Conservation (phyloP, 1,140 invertebrate genomes). For the Eriosoma lanigerum region DNA sequence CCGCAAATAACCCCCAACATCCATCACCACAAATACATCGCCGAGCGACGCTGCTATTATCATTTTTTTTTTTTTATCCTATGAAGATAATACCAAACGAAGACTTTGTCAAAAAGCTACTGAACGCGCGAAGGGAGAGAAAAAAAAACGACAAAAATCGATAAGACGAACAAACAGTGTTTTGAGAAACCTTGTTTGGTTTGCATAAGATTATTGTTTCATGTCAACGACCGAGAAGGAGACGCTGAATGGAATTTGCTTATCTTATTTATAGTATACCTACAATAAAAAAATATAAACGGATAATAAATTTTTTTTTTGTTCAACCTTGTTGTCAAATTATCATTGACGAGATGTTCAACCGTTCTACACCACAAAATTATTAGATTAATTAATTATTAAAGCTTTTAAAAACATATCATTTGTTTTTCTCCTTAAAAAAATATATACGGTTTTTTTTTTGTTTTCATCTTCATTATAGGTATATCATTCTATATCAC, state of each 20-base stretch:
- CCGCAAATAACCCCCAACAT: not conserved
- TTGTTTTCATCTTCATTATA: no score
- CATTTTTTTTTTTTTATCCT: not conserved
- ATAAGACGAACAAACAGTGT: conserved; percentile 33
- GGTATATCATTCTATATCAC: no score
- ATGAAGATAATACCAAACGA: not conserved
- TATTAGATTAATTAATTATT: no score
- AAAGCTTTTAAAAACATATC: no score
- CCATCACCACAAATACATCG: no score
- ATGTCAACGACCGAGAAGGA: not conserved
- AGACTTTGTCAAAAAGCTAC: conserved; percentile 7
- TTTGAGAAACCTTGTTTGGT: conserved; percentile 21
- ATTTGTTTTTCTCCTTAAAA: no score
- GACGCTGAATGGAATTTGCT: not conserved
- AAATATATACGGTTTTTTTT: no score
- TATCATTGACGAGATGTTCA: no score
- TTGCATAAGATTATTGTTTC: conserved; percentile 40
- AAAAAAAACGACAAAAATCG: conserved; percentile 1
- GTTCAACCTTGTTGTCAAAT: not conserved
- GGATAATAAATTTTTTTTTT: not conserved
- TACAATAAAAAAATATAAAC: no score
- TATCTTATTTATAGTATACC: not conserved
- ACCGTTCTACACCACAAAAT: no score
- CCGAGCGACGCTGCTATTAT: no score
- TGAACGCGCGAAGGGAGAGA: not conserved